These are phyloP conservation scores for Hypsibius dujardini DNA, from an alignment of 1,140 invertebrate genomes.

Conservation along the genomic window DNA sequence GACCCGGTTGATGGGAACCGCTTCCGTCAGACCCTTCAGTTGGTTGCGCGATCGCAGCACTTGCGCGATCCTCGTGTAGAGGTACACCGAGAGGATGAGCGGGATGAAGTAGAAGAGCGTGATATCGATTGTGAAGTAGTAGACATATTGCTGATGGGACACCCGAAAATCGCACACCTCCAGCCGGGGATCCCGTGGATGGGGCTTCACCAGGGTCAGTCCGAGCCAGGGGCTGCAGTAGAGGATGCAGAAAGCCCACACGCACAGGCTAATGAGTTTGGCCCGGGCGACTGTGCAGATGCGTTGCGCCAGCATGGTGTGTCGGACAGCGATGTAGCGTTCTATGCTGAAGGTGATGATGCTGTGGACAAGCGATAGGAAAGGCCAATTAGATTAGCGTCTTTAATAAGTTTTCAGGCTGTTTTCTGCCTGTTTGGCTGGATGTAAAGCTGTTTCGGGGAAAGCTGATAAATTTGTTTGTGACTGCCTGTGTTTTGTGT, in stretches of 20 bases:
- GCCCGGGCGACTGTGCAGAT: slow-evolving; percentile 31
- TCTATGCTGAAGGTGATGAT: slow-evolving; percentile 5
- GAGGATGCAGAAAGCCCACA: slow-evolving; percentile 29
- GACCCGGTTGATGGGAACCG: too few species aligned
- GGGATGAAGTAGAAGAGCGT: slow-evolving; percentile 27
- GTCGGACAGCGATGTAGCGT: not conserved
- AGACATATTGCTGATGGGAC: slow-evolving; percentile 27
- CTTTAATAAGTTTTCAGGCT: too few species aligned
- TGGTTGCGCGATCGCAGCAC: not conserved
- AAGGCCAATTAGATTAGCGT: too few species aligned
- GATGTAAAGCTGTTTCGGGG: too few species aligned
- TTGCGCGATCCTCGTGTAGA: slow-evolving; percentile 25
- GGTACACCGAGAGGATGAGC: slow-evolving; percentile 29
- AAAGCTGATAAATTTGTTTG: too few species aligned
- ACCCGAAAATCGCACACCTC: slow-evolving; percentile 26
- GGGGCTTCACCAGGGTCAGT: slow-evolving; percentile 26
- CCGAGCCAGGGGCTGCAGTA: slow-evolving; percentile 31
- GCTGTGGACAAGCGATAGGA: not conserved
- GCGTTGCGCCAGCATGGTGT: slow-evolving; percentile 21
- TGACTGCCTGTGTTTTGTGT: too few species aligned
- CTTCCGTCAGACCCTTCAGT: too few species aligned
- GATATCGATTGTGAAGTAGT: slow-evolving; percentile 29
- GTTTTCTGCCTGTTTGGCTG: too few species aligned
- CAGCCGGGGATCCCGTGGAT: slow-evolving; percentile 20
- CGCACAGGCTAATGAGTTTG: slow-evolving; percentile 28